Conservation (phyloP, 2,888 invertebrate genomes). For the Acanthosoma haemorrhoidale region DNA sequence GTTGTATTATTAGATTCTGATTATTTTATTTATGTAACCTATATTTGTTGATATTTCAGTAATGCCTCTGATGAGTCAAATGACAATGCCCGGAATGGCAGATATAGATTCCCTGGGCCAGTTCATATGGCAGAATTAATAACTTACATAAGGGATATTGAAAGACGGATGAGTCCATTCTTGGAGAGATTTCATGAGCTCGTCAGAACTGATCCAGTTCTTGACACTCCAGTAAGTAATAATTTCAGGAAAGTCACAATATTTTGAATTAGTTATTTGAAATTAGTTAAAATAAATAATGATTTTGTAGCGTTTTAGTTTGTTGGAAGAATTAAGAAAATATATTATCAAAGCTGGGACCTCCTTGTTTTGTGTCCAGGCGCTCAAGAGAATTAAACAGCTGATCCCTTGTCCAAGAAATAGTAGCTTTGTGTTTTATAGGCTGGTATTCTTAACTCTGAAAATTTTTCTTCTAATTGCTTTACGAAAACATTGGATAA, state of each 20-base stretch:
- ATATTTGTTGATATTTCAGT: conserved; percentile 1
- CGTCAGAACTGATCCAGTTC: conserved; percentile 56
- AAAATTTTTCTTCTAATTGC: no score
- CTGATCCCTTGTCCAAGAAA: no score
- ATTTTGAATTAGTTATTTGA: no score
- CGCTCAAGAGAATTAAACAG: no score
- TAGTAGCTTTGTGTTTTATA: no score
- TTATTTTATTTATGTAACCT: not conserved
- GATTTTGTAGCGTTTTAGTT: no score
- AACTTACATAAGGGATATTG: conserved; percentile 52
- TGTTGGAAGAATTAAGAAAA: no score
- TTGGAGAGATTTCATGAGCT: conserved; percentile 58
- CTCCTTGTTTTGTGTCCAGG: no score
- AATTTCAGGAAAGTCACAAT: no score
- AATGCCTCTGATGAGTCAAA: conserved; percentile 17
- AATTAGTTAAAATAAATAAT: no score
- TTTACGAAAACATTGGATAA: no score
- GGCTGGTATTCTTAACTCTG: no score
- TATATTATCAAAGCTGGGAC: not conserved
- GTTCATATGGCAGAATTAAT: conserved; percentile 46
- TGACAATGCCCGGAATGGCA: conserved; percentile 13
- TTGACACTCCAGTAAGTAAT: conserved; percentile 44
- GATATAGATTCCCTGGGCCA: conserved; percentile 36
- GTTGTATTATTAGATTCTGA: not conserved
- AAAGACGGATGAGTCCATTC: conserved; percentile 60